Percentiles rank a stretch among this genome's conserved stretches.
These are phyloP conservation scores for Drosophila setifemur DNA, from an alignment of 1,140 invertebrate species.

Conservation along the genomic window DNA sequence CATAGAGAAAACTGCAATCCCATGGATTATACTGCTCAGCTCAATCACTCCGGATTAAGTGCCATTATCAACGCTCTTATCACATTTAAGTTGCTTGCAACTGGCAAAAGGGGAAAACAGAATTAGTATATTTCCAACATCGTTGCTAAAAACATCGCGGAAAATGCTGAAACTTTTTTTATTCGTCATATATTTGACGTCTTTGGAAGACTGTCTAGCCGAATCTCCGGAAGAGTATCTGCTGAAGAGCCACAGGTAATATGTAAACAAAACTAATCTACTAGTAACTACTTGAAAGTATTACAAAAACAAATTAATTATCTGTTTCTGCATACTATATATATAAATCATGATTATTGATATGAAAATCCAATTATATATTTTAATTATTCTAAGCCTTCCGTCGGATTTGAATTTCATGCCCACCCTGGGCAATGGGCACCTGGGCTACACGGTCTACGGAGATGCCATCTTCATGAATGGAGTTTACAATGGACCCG, in stretches of 20 bases:
- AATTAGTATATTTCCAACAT: slow-evolving; percentile 21
- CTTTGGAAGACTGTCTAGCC: background rate
- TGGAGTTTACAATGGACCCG: slow-evolving; percentile 84
- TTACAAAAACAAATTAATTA: background rate
- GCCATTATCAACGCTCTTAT: slow-evolving; percentile 38
- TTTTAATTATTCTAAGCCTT: slow-evolving; percentile 82
- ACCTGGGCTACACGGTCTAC: slow-evolving; percentile 84
- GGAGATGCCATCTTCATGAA: slow-evolving; percentile 85
- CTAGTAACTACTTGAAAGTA: background rate
- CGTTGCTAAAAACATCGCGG: background rate
- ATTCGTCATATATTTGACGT: background rate
- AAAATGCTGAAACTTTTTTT: slow-evolving; percentile 20
- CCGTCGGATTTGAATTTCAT: slow-evolving; percentile 84
- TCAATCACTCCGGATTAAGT: slow-evolving; percentile 17
- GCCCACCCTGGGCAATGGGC: slow-evolving; percentile 85
- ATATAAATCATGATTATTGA: too few relatives aligned
- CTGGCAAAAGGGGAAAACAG: background rate
- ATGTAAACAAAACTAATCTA: background rate
- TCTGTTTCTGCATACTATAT: too few relatives aligned
- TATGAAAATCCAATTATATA: background rate
- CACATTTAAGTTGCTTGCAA: background rate
- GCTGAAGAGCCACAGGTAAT: slow-evolving; percentile 13
- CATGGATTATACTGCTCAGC: background rate
- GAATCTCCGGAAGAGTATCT: slow-evolving; percentile 12
- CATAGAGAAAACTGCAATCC: background rate